Percentiles rank a stretch among this genome's conserved stretches.
These are phyloP conservation scores for Colinus virginianus DNA, from an alignment of 2,113 vertebrate species.

Conservation along the genomic window DNA sequence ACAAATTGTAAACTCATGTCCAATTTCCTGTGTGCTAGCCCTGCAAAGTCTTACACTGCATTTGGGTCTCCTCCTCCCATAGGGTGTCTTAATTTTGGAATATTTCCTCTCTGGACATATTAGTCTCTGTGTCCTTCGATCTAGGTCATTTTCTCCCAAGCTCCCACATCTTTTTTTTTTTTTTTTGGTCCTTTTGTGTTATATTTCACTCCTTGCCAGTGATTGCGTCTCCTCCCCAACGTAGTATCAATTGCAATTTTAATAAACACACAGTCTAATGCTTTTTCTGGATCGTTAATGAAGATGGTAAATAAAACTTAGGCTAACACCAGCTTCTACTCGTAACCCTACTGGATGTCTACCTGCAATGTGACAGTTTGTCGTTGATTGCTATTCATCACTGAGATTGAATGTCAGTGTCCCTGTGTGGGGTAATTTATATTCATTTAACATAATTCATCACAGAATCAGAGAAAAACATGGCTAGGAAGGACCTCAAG, in stretches of 20 bases:
- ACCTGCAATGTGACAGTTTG: constrained; percentile 57
- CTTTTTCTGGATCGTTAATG: constrained; percentile 66
- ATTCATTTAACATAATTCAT: constrained; percentile 66
- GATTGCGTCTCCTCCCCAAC: constrained; percentile 24
- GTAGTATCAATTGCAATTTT: constrained; percentile 46
- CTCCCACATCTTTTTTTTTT: background rate
- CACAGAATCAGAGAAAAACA: constrained; percentile 50
- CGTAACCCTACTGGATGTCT: constrained; percentile 61
- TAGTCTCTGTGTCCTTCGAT: background rate
- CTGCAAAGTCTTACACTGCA: constrained; percentile 17
- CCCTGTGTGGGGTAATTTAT: constrained; percentile 57
- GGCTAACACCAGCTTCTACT: constrained; percentile 57
- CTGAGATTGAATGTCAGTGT: constrained; percentile 13
- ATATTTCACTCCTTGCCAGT: constrained; percentile 2
- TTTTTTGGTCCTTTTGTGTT: constrained; percentile 37
- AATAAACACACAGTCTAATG: constrained; percentile 41
- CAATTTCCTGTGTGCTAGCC: constrained; percentile 32
- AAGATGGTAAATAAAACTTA: constrained; percentile 60
- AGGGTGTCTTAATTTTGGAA: constrained; percentile 21
- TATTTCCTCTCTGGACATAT: background rate
- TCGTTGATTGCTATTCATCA: constrained; percentile 65
- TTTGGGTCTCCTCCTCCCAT: constrained; percentile 31
- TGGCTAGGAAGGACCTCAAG: constrained; percentile 28
- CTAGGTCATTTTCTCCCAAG: constrained; percentile 2
- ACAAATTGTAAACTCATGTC: constrained; percentile 21